Evolutionary conservation across 2,888 invertebrate genomes (phyloP).

Genomic region (Ophioninae sp.): DNA sequence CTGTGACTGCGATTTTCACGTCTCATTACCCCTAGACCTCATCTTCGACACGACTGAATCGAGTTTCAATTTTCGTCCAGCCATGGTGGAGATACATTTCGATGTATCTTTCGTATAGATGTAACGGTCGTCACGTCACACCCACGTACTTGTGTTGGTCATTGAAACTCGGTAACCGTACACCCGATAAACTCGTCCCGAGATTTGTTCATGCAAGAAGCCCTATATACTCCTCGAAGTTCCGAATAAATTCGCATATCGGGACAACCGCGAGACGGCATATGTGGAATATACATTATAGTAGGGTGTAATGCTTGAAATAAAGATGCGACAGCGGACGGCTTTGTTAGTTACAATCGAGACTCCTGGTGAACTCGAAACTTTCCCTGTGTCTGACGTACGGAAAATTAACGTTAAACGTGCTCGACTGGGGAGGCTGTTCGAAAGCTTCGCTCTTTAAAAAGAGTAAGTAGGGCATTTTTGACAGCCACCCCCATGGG

Average conservation of each 20-base stretch:
- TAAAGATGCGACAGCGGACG: conserved; percentile 34
- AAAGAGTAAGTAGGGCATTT: neutral
- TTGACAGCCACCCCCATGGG: neutral
- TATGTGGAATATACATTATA: neutral
- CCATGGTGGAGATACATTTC: conserved; percentile 9
- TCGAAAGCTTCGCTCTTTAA: neutral
- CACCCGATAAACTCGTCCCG: conserved; percentile 51
- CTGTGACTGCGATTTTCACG: conserved; percentile 58
- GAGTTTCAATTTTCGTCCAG: conserved; percentile 57
- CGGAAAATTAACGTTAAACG: conserved; percentile 14
- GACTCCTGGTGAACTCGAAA: conserved; percentile 21
- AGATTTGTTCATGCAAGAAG: conserved; percentile 38
- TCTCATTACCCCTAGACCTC: conserved; percentile 55
- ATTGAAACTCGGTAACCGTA: conserved; percentile 30
- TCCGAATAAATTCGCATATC: conserved; percentile 41
- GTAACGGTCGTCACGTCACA: neutral
- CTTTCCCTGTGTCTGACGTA: conserved; percentile 1
- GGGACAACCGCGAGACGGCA: neutral
- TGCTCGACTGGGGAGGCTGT: conserved; percentile 18
- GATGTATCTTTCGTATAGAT: neutral
- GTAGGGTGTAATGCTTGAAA: conserved; percentile 30
- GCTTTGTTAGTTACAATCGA: conserved; percentile 17
- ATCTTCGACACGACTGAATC: conserved; percentile 53
- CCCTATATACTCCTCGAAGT: conserved; percentile 20
- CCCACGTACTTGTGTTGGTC: neutral